Evolutionary conservation across 2,797 vertebrate species (phyloP).

Genomic region (Tamandua tetradactyla): DNA sequence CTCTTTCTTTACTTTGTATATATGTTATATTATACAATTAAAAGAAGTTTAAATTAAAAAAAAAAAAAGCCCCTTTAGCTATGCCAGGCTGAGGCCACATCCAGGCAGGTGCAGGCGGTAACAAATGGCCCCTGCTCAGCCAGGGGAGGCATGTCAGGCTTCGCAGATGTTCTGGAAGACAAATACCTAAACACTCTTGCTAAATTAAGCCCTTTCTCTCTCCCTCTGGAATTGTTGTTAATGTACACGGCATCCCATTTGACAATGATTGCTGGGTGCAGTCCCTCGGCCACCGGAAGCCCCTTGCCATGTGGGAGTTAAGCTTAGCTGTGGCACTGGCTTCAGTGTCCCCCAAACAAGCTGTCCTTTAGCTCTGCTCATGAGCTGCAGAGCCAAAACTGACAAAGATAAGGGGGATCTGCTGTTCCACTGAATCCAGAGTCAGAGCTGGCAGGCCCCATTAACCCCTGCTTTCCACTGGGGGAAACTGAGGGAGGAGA

Average conservation of each 20-base stretch:
- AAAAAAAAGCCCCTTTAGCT: neutral
- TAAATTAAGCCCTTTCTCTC: neutral
- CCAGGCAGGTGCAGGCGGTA: neutral
- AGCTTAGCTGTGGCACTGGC: neutral
- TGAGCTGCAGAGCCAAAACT: neutral
- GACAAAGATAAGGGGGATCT: neutral
- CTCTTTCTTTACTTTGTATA: no score
- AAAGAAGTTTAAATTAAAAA: no score
- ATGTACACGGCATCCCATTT: fast-evolving
- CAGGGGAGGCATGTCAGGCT: neutral
- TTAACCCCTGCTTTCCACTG: neutral
- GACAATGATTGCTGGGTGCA: neutral
- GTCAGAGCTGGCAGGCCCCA: neutral
- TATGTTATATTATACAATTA: no score
- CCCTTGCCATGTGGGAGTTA: neutral
- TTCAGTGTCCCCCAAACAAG: fast-evolving
- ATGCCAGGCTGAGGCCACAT: fast-evolving
- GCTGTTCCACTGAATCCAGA: neutral
- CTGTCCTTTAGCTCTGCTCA: neutral
- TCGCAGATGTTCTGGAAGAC: neutral
- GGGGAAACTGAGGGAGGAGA: neutral
- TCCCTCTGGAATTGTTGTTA: neutral
- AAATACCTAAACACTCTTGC: neutral
- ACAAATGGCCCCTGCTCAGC: neutral
- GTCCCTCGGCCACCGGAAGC: fast-evolving